Percentiles rank a stretch among this genome's conserved stretches.
These are phyloP conservation scores for Zonitis immaculata DNA, from an alignment of 2,888 invertebrate genomes.

Conservation along the genomic window DNA sequence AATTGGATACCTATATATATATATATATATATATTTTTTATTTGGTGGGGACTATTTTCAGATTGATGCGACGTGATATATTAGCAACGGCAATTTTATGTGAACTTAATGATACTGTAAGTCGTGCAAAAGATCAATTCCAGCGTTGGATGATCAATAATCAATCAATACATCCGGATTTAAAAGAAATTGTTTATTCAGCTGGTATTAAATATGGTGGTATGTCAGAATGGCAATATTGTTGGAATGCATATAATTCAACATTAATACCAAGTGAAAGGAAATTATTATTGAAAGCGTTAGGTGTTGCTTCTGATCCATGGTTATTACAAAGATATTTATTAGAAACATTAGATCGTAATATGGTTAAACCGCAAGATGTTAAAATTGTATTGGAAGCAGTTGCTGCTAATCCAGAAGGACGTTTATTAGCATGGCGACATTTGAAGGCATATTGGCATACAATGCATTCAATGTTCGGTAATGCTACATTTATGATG, in stretches of 20 bases:
- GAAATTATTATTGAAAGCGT: constrained; percentile 63
- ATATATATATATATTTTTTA: no score
- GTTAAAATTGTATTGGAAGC: constrained; percentile 66
- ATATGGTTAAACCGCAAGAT: constrained; percentile 64
- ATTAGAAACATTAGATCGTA: constrained; percentile 65
- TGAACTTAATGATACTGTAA: constrained; percentile 64
- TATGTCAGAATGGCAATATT: constrained; percentile 68
- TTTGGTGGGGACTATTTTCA: constrained; percentile 45
- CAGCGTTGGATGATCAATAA: constrained; percentile 66
- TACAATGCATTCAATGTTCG: constrained; percentile 58
- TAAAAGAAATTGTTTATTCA: constrained; percentile 65
- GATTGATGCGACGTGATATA: constrained; percentile 67
- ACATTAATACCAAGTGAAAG: constrained; percentile 67
- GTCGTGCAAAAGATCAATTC: constrained; percentile 65
- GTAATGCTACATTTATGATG: constrained; percentile 60
- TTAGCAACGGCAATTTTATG: constrained; percentile 68
- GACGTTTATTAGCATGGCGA: constrained; percentile 67
- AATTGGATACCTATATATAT: no score
- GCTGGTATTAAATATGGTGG: constrained; percentile 68
- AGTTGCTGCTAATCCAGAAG: constrained; percentile 69
- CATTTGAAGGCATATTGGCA: constrained; percentile 69
- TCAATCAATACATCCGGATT: constrained; percentile 64
- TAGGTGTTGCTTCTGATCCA: constrained; percentile 68
- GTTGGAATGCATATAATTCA: constrained; percentile 66
- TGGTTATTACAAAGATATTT: constrained; percentile 80